Conservation (phyloP, 2,888 invertebrate species). For the Erebia palarica region DNA sequence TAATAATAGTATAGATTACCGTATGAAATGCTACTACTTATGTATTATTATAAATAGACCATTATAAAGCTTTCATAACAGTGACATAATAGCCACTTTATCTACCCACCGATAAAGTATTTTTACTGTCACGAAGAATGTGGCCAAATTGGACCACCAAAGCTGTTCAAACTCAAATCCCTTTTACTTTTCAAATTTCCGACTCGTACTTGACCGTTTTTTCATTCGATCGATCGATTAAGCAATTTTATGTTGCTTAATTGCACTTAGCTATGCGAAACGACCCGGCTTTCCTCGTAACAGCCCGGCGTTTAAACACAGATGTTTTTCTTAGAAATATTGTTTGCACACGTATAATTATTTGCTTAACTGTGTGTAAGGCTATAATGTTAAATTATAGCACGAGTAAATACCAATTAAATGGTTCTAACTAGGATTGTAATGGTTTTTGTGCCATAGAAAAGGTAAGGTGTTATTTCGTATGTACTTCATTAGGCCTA, state of each 20-base stretch:
- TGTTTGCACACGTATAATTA: neutral
- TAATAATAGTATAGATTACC: too few species aligned
- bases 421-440: neutral
- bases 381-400: neutral
- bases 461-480: too few species aligned
- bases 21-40: too few species aligned
- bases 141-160: neutral
- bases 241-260: conserved; percentile 30
- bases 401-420: neutral
- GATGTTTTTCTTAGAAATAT: conserved; percentile 8
- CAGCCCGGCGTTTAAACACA: neutral
- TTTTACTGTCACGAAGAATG: neutral
- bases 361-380: neutral
- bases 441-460: too few species aligned
- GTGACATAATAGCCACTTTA: neutral
- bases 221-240: conserved; percentile 16
- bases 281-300: conserved; percentile 12
- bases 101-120: neutral
- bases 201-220: conserved; percentile 1
- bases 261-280: conserved; percentile 20
- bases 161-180: neutral
- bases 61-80: neutral
- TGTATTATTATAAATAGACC: too few species aligned
- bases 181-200: too few species aligned
- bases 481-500: too few species aligned